Evolutionary conservation across 35 echinoderm and acorn worm genomes (phyloP).

Genomic region (Nesometra sesokonis): DNA sequence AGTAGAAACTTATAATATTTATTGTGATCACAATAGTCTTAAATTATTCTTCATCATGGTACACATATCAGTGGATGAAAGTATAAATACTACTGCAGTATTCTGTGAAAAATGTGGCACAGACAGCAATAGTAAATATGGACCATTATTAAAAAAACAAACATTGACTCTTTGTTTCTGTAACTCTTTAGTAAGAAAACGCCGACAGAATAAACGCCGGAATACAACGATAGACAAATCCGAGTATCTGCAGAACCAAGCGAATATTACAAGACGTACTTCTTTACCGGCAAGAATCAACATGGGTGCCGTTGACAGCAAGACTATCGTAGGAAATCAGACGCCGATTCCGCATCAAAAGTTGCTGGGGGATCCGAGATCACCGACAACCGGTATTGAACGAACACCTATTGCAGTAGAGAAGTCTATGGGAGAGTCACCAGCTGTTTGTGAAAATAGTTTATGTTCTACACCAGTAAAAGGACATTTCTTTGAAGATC

Average conservation of each 20-base stretch:
- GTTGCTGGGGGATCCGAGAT: slow-evolving; percentile 62
- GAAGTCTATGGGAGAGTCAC: background rate
- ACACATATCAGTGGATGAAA: background rate
- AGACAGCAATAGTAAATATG: background rate
- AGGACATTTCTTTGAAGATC: slow-evolving; percentile 39
- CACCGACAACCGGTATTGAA: slow-evolving; percentile 54
- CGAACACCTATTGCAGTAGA: slow-evolving; percentile 67
- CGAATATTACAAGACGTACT: background rate
- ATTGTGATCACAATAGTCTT: background rate
- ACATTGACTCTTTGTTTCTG: background rate
- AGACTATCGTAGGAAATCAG: background rate
- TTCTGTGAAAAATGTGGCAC: background rate
- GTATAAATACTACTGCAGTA: background rate
- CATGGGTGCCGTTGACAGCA: slow-evolving; percentile 74
- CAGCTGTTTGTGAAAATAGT: background rate
- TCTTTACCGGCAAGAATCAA: background rate
- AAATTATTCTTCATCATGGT: too few relatives aligned
- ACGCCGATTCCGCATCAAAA: slow-evolving; percentile 45
- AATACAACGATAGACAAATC: background rate
- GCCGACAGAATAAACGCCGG: background rate
- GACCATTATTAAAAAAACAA: background rate
- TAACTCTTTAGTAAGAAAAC: background rate
- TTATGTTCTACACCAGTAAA: background rate
- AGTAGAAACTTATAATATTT: too few relatives aligned
- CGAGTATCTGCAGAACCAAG: background rate